phyloP scores from a whole-genome alignment of 2,113 vertebrate species.

The Calidris pygmaea region DNA sequence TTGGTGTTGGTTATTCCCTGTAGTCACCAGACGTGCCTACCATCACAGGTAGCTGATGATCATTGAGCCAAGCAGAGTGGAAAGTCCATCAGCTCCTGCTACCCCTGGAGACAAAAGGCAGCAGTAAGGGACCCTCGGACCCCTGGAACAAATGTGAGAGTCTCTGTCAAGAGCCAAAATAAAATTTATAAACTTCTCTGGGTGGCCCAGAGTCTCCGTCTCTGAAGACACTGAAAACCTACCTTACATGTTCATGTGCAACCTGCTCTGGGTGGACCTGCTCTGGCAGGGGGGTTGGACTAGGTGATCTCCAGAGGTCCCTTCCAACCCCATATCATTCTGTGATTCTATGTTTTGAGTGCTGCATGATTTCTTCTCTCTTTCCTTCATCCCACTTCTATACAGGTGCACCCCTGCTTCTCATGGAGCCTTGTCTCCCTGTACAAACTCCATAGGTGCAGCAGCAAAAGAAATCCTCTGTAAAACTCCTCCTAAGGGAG shows the following conservation, averaged over 20 bases:
- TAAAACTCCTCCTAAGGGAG: slow-evolving; percentile 58
- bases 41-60: not conserved
- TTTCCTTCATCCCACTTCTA: not conserved
- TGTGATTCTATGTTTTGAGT: not conserved
- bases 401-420: not conserved
- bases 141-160: not conserved
- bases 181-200: not conserved
- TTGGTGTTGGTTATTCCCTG: fast-evolving
- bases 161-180: not conserved
- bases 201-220: not conserved
- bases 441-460: slow-evolving; percentile 48
- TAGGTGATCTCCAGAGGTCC: too few species aligned
- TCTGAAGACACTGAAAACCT: too few species aligned
- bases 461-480: slow-evolving; percentile 63
- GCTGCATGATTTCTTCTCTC: not conserved
- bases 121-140: not conserved
- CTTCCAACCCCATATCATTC: too few species aligned
- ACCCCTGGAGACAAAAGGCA: not conserved
- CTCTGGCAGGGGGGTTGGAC: too few species aligned
- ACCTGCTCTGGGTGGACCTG: too few species aligned
- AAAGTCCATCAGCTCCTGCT: not conserved
- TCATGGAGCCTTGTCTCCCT: not conserved
- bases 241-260: too few species aligned
- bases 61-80: not conserved
- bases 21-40: not conserved